A percentile compares a stretch with the other conserved stretches of the same genome.
Conservation (phyloP, 2,888 invertebrate genomes). For the Campoletis raptor region DNA sequence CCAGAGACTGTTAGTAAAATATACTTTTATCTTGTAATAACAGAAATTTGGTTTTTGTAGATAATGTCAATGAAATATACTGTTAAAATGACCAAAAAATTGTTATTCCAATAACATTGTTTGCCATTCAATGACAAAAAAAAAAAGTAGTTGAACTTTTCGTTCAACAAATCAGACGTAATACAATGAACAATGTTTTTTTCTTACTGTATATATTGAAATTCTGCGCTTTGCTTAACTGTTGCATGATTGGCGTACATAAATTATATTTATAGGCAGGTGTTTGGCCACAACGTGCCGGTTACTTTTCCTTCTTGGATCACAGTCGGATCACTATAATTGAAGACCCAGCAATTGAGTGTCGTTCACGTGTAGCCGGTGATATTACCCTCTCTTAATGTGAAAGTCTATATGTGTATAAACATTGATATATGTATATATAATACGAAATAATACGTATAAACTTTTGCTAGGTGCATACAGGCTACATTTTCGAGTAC, state of each 20-base stretch:
- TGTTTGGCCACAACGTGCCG: conserved; percentile 59
- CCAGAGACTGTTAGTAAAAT: too few relatives aligned
- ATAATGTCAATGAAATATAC: too few relatives aligned
- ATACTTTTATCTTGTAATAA: too few relatives aligned
- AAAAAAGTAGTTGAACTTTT: too few relatives aligned
- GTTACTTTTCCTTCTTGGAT: conserved; percentile 69
- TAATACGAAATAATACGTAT: conserved; percentile 18
- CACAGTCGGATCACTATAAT: conserved; percentile 71
- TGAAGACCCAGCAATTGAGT: conserved; percentile 70
- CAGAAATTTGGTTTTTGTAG: too few relatives aligned
- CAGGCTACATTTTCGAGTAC: conserved; percentile 52
- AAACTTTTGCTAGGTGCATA: conserved; percentile 3
- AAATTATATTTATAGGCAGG: conserved; percentile 71
- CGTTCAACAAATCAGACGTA: too few relatives aligned
- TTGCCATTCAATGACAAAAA: too few relatives aligned
- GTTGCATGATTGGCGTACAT: conserved; percentile 69
- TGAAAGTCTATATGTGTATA: conserved; percentile 19
- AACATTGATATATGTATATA: conserved; percentile 49
- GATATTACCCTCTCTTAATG: conserved; percentile 24
- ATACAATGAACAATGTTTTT: too few relatives aligned
- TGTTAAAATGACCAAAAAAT: too few relatives aligned
- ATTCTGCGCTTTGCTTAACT: conserved; percentile 10
- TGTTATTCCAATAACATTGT: too few relatives aligned
- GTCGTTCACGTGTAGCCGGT: conserved; percentile 60
- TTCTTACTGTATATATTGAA: background rate